These are phyloP conservation scores for Nephrotoma appendiculata DNA, from an alignment of 2,888 invertebrate genomes.

Conservation along the genomic window DNA sequence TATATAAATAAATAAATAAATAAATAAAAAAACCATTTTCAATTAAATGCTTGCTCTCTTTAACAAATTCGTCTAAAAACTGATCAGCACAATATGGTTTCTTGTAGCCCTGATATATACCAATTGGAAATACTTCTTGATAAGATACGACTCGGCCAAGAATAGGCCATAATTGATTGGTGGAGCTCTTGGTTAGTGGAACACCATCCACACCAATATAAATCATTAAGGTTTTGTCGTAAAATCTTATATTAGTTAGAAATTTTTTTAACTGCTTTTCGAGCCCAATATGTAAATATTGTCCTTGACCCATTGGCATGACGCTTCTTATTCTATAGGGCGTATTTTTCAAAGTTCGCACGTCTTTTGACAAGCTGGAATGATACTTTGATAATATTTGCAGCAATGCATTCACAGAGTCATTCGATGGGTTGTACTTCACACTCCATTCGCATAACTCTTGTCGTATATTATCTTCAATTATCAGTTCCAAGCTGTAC, in stretches of 20 bases:
- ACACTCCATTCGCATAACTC: no score
- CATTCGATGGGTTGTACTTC: no score
- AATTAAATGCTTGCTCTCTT: neutral
- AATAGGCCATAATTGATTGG: neutral
- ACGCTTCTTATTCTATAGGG: no score
- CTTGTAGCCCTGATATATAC: neutral
- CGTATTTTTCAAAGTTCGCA: no score
- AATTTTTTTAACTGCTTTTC: neutral
- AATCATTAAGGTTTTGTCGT: neutral
- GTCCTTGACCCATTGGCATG: neutral
- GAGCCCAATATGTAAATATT: neutral
- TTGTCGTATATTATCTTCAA: no score
- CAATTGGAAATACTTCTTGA: constrained; percentile 1
- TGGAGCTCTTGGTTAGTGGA: neutral
- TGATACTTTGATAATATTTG: no score
- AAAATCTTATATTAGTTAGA: neutral
- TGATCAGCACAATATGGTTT: constrained; percentile 3
- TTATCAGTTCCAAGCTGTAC: no score
- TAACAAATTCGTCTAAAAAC: neutral
- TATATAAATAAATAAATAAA: no score
- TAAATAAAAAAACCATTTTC: neutral
- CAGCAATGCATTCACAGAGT: no score
- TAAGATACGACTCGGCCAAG: neutral
- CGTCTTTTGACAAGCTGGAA: no score
- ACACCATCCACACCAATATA: neutral